Evolutionary conservation across 1,140 invertebrate genomes (phyloP).

Genomic region (Fopius arisanus): DNA sequence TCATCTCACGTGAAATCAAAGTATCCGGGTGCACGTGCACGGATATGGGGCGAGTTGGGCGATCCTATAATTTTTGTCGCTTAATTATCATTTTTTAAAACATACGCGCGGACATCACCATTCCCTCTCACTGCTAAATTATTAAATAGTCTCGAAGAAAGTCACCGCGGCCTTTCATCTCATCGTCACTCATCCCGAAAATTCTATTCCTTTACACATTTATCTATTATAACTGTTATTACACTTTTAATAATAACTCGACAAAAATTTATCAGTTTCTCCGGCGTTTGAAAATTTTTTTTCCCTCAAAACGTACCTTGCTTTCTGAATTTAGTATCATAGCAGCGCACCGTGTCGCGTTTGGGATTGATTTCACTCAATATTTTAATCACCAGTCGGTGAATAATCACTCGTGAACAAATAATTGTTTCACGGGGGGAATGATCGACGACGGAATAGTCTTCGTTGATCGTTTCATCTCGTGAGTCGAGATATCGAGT

Average conservation of each 20-base stretch:
- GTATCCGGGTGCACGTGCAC: not conserved
- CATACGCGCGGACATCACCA: slow-evolving; percentile 12
- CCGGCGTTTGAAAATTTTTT: not conserved
- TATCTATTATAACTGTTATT: slow-evolving; percentile 21
- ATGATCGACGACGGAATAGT: slow-evolving; percentile 24
- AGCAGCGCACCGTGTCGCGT: slow-evolving; percentile 11
- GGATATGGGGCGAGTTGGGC: slow-evolving; percentile 1
- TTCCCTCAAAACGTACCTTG: not conserved
- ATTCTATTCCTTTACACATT: slow-evolving; percentile 20
- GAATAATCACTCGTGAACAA: no score
- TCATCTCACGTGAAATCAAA: not conserved
- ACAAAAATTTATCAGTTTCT: not conserved
- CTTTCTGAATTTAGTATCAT: not conserved
- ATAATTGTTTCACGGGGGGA: not conserved
- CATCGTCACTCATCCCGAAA: not conserved
- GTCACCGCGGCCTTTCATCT: not conserved
- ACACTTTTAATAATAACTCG: slow-evolving; percentile 18
- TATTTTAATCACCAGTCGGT: not conserved
- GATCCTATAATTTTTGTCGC: not conserved
- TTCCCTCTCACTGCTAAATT: not conserved
- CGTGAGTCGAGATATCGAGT: not conserved
- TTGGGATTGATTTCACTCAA: not conserved
- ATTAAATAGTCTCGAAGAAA: not conserved
- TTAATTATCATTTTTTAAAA: slow-evolving; percentile 14
- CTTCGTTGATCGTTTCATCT: slow-evolving; percentile 20